Percentiles rank a stretch among this genome's conserved stretches.
Evolutionary conservation across 2,888 invertebrate species (phyloP).

Genomic region (Tenthredo distinguenda): DNA sequence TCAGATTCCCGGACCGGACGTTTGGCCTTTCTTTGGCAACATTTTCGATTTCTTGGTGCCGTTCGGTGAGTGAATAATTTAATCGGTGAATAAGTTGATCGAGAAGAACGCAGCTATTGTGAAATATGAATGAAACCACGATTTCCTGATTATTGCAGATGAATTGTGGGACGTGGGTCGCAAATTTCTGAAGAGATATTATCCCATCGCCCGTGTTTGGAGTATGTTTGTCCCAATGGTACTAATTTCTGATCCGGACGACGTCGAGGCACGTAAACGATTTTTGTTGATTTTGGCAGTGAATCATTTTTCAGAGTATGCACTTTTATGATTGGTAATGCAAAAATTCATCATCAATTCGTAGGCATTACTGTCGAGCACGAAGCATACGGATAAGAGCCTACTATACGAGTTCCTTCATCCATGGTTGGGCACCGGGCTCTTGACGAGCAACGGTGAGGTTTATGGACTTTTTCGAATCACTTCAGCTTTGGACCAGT

Average conservation of each 20-base stretch:
- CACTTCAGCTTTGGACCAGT: not conserved
- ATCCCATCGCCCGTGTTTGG: constrained; percentile 68
- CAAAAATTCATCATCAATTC: constrained; percentile 27
- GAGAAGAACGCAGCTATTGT: too few species aligned
- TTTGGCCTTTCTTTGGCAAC: constrained; percentile 70
- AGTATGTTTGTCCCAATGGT: constrained; percentile 56
- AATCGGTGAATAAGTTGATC: not conserved
- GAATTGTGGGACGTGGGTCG: constrained; percentile 62
- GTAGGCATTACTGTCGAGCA: constrained; percentile 71
- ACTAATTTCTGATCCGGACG: constrained; percentile 69
- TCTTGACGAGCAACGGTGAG: constrained; percentile 75
- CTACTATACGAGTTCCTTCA: constrained; percentile 73
- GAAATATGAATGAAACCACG: too few species aligned
- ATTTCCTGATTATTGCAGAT: constrained; percentile 55
- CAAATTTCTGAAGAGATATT: constrained; percentile 60
- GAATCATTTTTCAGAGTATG: not conserved
- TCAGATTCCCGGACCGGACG: constrained; percentile 74
- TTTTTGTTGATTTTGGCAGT: not conserved
- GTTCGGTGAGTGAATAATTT: constrained; percentile 59
- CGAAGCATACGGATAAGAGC: constrained; percentile 74
- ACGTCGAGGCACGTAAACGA: constrained; percentile 65
- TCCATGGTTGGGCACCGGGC: constrained; percentile 78
- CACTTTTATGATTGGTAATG: not conserved
- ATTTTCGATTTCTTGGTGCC: constrained; percentile 64
- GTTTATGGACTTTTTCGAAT: not conserved